Percentiles rank a stretch among this genome's conserved stretches.
These are phyloP conservation scores for Gonatopus flavifemur DNA, from an alignment of 1,140 invertebrate genomes.

Conservation along the genomic window DNA sequence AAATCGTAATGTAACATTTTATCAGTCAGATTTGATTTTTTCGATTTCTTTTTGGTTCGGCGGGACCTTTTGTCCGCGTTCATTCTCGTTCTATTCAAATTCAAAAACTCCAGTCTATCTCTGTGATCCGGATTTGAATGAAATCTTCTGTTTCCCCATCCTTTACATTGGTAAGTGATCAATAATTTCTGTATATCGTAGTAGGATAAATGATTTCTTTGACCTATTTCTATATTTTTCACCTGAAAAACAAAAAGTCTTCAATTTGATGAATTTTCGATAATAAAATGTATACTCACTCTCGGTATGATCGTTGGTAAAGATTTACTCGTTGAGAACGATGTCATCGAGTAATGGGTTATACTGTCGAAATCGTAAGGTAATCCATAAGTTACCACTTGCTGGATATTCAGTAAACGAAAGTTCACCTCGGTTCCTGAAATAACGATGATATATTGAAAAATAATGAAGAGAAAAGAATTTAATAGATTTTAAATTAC, in stretches of 20 bases:
- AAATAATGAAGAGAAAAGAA: no score
- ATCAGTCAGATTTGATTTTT: no score
- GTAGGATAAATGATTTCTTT: conserved; percentile 13
- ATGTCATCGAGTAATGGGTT: conserved; percentile 58
- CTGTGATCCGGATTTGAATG: no score
- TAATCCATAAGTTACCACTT: conserved; percentile 35
- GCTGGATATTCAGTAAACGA: conserved; percentile 25
- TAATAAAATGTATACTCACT: conserved; percentile 9
- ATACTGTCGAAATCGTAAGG: conserved; percentile 56
- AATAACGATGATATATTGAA: conserved; percentile 5
- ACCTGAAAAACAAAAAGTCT: conserved; percentile 1
- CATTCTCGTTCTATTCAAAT: no score
- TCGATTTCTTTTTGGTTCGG: no score
- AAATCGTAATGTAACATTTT: no score
- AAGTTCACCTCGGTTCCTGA: conserved; percentile 33
- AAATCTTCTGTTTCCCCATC: no score
- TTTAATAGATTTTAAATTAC: conserved; percentile 26
- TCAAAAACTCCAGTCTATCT: no score
- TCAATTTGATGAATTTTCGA: neutral
- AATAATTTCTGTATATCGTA: conserved; percentile 10
- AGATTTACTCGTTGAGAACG: conserved; percentile 49
- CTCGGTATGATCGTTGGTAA: conserved; percentile 33
- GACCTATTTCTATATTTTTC: conserved; percentile 5
- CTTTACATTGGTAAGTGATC: conserved; percentile 11
- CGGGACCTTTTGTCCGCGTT: no score